Evolutionary conservation across 2,113 vertebrate genomes (phyloP).

Genomic region (Thamnophis sirtalis): DNA sequence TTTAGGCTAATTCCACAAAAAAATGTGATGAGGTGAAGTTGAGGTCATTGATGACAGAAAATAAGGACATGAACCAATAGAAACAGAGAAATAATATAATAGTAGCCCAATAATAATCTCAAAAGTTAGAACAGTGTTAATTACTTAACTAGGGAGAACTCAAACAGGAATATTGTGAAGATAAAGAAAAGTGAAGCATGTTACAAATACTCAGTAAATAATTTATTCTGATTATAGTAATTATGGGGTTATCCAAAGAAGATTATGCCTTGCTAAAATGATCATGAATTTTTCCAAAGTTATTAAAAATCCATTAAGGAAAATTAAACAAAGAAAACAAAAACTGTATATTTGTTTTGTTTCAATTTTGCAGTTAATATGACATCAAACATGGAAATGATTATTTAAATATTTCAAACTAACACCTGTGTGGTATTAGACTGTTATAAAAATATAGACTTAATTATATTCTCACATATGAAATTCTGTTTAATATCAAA

Average conservation of each 20-base stretch:
- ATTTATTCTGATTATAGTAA: not conserved
- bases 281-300: not conserved
- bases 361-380: not conserved
- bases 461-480: not conserved
- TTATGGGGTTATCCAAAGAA: not conserved
- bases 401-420: not conserved
- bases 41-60: constrained; percentile 22
- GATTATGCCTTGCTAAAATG: not conserved
- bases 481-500: not conserved
- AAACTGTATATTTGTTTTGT: not conserved
- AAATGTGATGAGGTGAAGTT: not conserved
- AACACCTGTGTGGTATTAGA: not conserved
- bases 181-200: not conserved
- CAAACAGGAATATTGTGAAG: not conserved
- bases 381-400: not conserved
- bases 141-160: not conserved
- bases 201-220: not conserved
- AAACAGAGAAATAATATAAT: not conserved
- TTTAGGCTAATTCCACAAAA: constrained; percentile 43
- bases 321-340: not conserved
- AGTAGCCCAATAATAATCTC: not conserved
- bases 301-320: not conserved
- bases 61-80: not conserved
- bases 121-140: not conserved
- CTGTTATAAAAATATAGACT: not conserved